A percentile compares a stretch with the other conserved stretches of the same genome.
These are phyloP conservation scores for Lagopus leucura DNA, from an alignment of 2,113 vertebrate genomes.

Conservation along the genomic window DNA sequence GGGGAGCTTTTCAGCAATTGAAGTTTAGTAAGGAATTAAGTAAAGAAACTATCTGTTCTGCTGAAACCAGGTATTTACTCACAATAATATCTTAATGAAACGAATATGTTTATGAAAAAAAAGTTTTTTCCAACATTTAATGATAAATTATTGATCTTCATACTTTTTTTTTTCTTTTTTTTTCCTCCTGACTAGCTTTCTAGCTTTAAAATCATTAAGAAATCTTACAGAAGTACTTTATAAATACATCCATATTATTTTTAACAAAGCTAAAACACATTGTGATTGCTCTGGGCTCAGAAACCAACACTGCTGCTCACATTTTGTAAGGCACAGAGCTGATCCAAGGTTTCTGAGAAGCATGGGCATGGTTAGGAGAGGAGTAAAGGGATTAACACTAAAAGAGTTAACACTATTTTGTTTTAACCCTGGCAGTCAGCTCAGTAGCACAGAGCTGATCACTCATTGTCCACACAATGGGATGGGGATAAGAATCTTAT, in stretches of 20 bases:
- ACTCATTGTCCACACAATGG: not conserved
- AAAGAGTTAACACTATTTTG: not conserved
- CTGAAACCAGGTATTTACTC: not conserved
- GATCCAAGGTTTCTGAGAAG: not conserved
- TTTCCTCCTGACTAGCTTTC: not conserved
- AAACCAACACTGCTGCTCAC: not conserved
- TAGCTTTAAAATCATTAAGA: not conserved
- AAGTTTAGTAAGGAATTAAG: slow-evolving; percentile 16
- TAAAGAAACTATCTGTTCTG: not conserved
- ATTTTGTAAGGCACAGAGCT: not conserved
- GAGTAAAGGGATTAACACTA: not conserved
- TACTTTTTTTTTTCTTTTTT: not conserved
- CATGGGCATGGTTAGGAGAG: not conserved
- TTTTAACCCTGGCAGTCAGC: not conserved
- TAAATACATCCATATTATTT: not conserved
- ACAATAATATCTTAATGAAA: not conserved
- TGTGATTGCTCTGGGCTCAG: not conserved
- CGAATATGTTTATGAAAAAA: not conserved
- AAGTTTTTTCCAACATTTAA: not conserved
- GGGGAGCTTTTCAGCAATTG: not conserved
- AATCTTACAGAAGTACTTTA: not conserved
- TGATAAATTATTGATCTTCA: not conserved
- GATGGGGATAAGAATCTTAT: not conserved
- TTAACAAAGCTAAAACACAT: not conserved
- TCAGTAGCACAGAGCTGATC: not conserved